Evolutionary conservation across 2,888 invertebrate genomes (phyloP), one percentile per base, ranked within the genome.

Genomic region (Cheilosia urbana): DNA sequence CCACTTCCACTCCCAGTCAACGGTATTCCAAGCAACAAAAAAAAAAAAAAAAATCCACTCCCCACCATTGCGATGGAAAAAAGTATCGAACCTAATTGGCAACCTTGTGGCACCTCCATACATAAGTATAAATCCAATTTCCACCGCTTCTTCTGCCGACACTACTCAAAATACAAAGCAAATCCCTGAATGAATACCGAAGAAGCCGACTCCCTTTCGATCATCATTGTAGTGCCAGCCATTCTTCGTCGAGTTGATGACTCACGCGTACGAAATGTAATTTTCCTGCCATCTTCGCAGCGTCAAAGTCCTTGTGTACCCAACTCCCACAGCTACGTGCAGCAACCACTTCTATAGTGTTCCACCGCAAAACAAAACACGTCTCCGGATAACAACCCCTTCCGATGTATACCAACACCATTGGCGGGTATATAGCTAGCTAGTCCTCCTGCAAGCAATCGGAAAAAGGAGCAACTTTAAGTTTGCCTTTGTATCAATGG

Each of bases 231-330:
- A 24, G 47, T 17, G 45, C 30, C 5, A 40, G 49, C 21, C 9
- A 73, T 49, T 55, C 65, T 55, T 68, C 68, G 57, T n/a, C 17
- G 45, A 62, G 65, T 66, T 73, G 78, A 77, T 84, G 79, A 84
- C 79, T 79, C 69, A 75, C 84, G 84, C 58, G 57, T 51, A 13
- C 40, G 47, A 84, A 84, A 76, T 84, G 79, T 84, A 84, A 78
- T 84, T 84, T 84, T 75, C 57, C 47, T 69, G 65, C 65, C 75
- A 71, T 71, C 84, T 84, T 79, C 6, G 27, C 27, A 45, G 63
- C 24, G 65, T 55, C 78, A 73, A 62, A 78, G 19, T 62, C 47
- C 60, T 24, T 60, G 4, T 60, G 4, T 34, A 15, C 11, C 13
- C 30, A 45, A 19, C 17, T 62, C 30, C 62, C 53, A 30, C 49